Conservation (phyloP, 2,888 invertebrate species). For the Steinernema hermaphroditum region DNA sequence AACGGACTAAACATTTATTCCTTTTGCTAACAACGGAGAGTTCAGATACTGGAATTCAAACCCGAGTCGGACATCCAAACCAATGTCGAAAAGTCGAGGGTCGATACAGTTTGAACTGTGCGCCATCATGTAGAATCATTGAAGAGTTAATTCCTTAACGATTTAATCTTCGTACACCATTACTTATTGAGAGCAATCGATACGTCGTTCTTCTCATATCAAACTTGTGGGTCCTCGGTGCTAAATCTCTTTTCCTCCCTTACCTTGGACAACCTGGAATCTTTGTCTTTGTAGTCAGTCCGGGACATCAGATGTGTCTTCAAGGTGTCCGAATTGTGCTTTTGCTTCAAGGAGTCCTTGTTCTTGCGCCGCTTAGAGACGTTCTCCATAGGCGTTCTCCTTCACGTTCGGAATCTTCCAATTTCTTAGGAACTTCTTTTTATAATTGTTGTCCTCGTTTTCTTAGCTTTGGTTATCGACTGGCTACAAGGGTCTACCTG, state of each 20-base stretch:
- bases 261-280: background rate
- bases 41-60: too few species aligned
- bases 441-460: conserved; percentile 27
- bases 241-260: background rate
- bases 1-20: too few species aligned
- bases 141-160: too few species aligned
- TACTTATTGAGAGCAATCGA: too few species aligned
- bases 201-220: too few species aligned
- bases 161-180: too few species aligned
- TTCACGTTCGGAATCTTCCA: conserved; percentile 4
- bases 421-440: conserved; percentile 25
- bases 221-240: background rate
- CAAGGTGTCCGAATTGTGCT: background rate
- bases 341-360: background rate
- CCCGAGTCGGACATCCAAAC: too few species aligned
- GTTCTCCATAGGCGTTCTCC: conserved; percentile 21
- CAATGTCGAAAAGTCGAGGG: too few species aligned
- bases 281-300: background rate
- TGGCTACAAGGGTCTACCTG: background rate
- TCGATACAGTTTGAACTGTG: too few species aligned
- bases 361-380: background rate
- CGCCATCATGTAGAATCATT: too few species aligned
- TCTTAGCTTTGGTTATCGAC: background rate
- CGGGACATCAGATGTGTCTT: background rate
- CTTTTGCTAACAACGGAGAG: too few species aligned